Conservation (phyloP, 2,113 vertebrate species). For the Aviceda subcristata region DNA sequence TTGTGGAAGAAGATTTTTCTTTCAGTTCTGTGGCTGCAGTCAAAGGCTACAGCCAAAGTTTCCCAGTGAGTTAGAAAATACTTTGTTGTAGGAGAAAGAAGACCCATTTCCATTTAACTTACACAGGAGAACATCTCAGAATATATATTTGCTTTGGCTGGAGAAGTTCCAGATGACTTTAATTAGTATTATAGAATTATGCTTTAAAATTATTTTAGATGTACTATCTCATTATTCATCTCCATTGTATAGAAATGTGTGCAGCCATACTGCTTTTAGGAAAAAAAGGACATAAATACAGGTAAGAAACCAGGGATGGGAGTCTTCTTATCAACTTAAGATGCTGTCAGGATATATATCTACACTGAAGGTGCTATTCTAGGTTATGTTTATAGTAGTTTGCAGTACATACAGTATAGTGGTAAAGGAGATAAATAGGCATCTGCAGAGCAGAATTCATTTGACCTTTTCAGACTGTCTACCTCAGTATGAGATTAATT, state of each 20-base stretch:
- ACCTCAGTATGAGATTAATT: not conserved
- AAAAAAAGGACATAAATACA: not conserved
- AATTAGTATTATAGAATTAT: not conserved
- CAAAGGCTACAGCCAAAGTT: not conserved
- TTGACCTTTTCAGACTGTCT: not conserved
- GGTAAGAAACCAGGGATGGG: not conserved
- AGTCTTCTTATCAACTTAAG: not conserved
- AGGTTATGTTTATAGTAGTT: not conserved
- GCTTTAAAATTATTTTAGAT: not conserved
- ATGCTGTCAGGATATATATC: not conserved
- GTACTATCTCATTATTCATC: not conserved
- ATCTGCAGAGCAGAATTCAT: not conserved
- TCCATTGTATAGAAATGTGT: not conserved
- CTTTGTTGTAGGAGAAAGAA: not conserved
- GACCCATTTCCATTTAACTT: not conserved
- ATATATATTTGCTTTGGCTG: not conserved
- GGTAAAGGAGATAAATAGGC: not conserved
- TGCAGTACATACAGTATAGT: not conserved
- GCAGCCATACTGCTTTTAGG: not conserved
- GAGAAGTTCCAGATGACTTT: not conserved
- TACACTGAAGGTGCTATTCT: not conserved
- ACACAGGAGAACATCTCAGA: not conserved
- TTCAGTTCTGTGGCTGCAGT: not conserved
- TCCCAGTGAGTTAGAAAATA: not conserved
- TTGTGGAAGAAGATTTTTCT: not conserved